Conservation (phyloP, 2,888 invertebrate genomes). For the Lasioglossum morio region DNA sequence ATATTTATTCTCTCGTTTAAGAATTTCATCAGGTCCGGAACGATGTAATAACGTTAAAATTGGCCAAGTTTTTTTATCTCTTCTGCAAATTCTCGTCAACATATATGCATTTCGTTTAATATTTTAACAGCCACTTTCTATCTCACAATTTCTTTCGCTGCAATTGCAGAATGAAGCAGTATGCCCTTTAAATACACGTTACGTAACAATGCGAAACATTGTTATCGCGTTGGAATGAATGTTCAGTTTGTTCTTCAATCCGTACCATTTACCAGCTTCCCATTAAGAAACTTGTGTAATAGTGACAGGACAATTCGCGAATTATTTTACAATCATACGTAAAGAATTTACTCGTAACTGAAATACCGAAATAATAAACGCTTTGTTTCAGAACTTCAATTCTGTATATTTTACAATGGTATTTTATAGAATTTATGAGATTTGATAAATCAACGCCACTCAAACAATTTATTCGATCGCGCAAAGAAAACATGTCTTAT, state of each 20-base stretch:
- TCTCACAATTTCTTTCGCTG: neutral
- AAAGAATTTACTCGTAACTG: neutral
- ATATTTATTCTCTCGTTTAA: neutral
- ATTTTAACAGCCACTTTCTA: neutral
- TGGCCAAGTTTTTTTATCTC: neutral
- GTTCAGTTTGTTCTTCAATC: slow-evolving; percentile 1
- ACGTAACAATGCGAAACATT: neutral
- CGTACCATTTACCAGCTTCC: neutral
- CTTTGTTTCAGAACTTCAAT: neutral
- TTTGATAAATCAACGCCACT: neutral
- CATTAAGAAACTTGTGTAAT: slow-evolving; percentile 16
- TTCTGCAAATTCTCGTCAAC: neutral
- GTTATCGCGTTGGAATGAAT: slow-evolving; percentile 9
- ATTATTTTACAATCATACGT: neutral
- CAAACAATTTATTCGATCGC: neutral
- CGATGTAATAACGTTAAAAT: neutral
- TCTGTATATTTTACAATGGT: neutral
- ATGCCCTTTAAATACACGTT: neutral
- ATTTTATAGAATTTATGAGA: neutral
- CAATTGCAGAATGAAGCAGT: neutral
- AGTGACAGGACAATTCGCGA: neutral
- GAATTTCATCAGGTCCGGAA: neutral
- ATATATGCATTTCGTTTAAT: neutral
- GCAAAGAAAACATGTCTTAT: neutral
- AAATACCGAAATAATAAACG: slow-evolving; percentile 42